These are phyloP conservation scores for Malurus elegans DNA, from an alignment of 2,113 vertebrate species.

Conservation along the genomic window DNA sequence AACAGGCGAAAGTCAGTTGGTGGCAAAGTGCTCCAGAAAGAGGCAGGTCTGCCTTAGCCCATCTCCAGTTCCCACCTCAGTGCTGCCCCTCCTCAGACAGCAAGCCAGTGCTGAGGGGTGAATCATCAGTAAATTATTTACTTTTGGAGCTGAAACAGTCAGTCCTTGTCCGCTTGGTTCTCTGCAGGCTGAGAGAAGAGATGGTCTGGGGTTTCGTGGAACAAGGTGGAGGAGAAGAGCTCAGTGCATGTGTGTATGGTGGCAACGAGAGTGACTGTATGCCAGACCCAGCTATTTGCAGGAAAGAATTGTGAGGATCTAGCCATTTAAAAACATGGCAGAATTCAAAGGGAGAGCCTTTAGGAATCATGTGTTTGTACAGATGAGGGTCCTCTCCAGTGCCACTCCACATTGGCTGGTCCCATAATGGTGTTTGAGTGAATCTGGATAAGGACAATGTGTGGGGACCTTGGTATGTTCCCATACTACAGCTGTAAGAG, in stretches of 20 bases:
- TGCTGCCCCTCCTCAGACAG: neutral
- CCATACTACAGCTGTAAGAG: neutral
- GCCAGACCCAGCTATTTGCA: neutral
- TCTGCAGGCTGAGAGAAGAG: neutral
- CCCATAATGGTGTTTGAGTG: neutral
- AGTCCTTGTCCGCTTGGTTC: neutral
- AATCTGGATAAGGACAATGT: neutral
- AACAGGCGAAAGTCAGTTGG: neutral
- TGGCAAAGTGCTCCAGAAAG: neutral
- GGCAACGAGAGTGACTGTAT: accelerated
- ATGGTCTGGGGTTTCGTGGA: neutral
- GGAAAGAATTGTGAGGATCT: neutral
- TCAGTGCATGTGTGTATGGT: accelerated
- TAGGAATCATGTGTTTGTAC: neutral
- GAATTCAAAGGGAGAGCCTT: neutral
- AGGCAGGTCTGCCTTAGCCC: neutral
- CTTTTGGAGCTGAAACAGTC: neutral
- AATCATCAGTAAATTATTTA: neutral
- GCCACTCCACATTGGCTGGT: neutral
- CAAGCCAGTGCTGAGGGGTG: neutral
- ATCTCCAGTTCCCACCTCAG: neutral
- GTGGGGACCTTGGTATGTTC: neutral
- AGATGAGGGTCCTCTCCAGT: neutral
- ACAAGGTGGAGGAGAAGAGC: neutral
- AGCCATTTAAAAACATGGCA: neutral